These are phyloP conservation scores for Argyrosomus regius DNA, from an alignment of 2,797 vertebrate genomes.

Conservation along the genomic window DNA sequence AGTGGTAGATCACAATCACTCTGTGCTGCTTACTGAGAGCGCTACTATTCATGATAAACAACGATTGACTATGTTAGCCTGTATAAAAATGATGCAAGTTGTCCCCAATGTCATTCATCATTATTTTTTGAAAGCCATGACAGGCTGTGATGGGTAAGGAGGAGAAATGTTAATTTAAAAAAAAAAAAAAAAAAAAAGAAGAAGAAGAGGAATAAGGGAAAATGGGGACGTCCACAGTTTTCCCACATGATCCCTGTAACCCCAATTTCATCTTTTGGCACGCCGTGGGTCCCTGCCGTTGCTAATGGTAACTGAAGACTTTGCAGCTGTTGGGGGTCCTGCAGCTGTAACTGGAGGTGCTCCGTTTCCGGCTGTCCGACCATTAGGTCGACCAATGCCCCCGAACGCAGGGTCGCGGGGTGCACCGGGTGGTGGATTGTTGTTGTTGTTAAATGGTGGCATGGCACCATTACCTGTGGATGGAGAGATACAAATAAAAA, in stretches of 20 bases:
- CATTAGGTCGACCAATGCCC: slow-evolving; percentile 88
- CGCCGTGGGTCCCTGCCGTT: slow-evolving; percentile 98
- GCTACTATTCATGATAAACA: slow-evolving; percentile 42
- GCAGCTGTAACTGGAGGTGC: slow-evolving; percentile 65
- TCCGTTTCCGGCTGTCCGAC: slow-evolving; percentile 88
- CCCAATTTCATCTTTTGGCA: slow-evolving; percentile 95
- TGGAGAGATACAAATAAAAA: background rate
- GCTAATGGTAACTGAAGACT: slow-evolving; percentile 90
- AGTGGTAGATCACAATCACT: slow-evolving; percentile 40
- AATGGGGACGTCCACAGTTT: slow-evolving; percentile 19
- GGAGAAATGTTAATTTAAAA: background rate
- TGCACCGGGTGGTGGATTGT: slow-evolving; percentile 74
- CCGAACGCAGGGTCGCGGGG: slow-evolving; percentile 82
- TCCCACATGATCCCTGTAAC: slow-evolving; percentile 22
- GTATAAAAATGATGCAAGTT: slow-evolving; percentile 48
- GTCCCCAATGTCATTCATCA: slow-evolving; percentile 27
- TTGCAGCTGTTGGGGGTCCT: slow-evolving; percentile 79
- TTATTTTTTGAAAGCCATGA: slow-evolving; percentile 20
- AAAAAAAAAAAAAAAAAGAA: slow-evolving; percentile 2
- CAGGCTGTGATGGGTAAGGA: slow-evolving; percentile 29
- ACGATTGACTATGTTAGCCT: slow-evolving; percentile 45
- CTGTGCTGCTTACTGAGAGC: slow-evolving; percentile 49
- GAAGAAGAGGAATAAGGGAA: background rate
- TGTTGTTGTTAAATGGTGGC: slow-evolving; percentile 76
- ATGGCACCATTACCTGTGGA: slow-evolving; percentile 92